These are phyloP conservation scores for Actinopyga echinites DNA, from an alignment of 53 echinoderm and acorn worm species.

Conservation along the genomic window DNA sequence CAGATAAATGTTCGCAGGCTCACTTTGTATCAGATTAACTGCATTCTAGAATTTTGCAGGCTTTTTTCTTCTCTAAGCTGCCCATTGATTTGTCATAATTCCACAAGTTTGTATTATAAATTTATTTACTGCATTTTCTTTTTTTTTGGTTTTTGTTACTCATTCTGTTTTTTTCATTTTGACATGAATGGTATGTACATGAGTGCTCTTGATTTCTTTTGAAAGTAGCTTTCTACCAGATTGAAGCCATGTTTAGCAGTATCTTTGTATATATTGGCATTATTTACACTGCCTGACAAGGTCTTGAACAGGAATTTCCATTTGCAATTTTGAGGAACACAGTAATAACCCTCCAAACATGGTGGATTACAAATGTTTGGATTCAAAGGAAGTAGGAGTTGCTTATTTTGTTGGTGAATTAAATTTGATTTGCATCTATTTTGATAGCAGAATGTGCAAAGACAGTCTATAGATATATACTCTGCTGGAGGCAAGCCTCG, in stretches of 20 bases:
- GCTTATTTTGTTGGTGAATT: too few relatives aligned
- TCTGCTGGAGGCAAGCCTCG: too few relatives aligned
- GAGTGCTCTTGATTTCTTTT: constrained; percentile 2
- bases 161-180: constrained; percentile 30
- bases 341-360: constrained; percentile 42
- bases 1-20: too few relatives aligned
- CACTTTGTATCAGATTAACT: too few relatives aligned
- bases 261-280: constrained; percentile 49
- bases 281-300: constrained; percentile 38
- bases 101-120: constrained; percentile 20
- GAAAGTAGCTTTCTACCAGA: not conserved
- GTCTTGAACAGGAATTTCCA: constrained; percentile 1
- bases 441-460: too few relatives aligned
- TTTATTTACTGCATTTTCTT: constrained; percentile 21
- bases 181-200: constrained; percentile 29
- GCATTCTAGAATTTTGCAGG: too few relatives aligned
- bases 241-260: constrained; percentile 3
- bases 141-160: constrained; percentile 1
- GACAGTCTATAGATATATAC: too few relatives aligned
- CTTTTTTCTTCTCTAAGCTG: not conserved
- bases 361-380: constrained; percentile 25
- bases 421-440: too few relatives aligned
- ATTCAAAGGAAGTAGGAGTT: too few relatives aligned
- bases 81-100: constrained; percentile 28
- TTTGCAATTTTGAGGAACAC: constrained; percentile 45